Evolutionary conservation across 2,113 vertebrate species (phyloP).

Genomic region (Delphinapterus leucas): DNA sequence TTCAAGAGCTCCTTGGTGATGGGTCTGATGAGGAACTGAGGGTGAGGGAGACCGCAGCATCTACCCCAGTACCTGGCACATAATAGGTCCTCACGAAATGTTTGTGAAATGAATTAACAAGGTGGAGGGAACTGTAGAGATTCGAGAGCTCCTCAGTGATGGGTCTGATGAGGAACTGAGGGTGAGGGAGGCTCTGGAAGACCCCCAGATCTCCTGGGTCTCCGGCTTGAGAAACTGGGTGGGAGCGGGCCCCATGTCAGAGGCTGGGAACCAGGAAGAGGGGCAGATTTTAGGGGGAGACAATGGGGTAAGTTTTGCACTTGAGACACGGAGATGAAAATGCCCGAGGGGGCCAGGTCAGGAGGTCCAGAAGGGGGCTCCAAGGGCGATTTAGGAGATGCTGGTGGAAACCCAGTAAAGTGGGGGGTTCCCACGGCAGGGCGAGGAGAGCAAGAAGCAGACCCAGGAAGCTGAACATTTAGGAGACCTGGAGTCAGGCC

Average conservation of each 20-base stretch:
- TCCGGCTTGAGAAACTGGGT: not conserved
- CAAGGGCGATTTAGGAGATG: not conserved
- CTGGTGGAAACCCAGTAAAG: not conserved
- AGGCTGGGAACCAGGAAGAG: not conserved
- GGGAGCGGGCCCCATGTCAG: accelerated
- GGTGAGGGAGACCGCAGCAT: not conserved
- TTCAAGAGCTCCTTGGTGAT: not conserved
- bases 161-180: not conserved
- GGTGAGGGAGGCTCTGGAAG: not conserved
- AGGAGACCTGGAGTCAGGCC: not conserved
- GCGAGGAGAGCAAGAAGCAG: not conserved
- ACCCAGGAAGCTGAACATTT: not conserved
- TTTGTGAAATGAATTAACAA: not conserved
- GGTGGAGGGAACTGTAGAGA: not conserved
- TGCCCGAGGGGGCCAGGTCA: not conserved
- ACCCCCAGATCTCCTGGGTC: not conserved
- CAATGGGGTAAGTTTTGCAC: not conserved
- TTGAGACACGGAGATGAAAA: not conserved
- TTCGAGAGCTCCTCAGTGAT: not conserved
- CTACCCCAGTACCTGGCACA: not conserved
- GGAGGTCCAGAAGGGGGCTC: not conserved
- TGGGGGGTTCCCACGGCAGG: not conserved
- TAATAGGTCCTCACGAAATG: not conserved
- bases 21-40: not conserved
- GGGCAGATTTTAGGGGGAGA: not conserved